Percentiles rank a stretch among this genome's conserved stretches.
These are phyloP conservation scores for Pteronotus mesoamericanus DNA, from an alignment of 2,797 vertebrate species.

Conservation along the genomic window DNA sequence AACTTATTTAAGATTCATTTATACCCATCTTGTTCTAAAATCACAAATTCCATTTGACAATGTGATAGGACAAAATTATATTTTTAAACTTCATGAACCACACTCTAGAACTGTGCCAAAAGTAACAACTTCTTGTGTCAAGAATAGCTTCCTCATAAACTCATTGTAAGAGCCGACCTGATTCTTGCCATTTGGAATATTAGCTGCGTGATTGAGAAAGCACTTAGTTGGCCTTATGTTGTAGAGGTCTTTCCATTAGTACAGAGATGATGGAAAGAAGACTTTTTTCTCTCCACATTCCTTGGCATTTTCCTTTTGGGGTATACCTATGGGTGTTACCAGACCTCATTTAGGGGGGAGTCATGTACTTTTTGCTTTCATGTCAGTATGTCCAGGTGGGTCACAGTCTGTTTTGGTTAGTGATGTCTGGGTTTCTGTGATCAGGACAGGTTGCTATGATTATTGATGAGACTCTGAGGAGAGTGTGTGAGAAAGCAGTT, in stretches of 20 bases:
- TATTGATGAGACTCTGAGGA: not conserved
- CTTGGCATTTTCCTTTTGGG: not conserved
- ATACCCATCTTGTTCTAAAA: slow-evolving; percentile 22
- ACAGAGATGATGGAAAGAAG: not conserved
- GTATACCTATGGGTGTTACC: not conserved
- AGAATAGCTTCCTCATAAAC: not conserved
- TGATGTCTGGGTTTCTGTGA: not conserved
- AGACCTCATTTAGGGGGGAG: accelerated
- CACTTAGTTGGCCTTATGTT: not conserved
- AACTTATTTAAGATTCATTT: slow-evolving; percentile 25
- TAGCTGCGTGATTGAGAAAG: not conserved
- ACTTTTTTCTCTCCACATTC: accelerated
- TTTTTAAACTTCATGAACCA: slow-evolving; percentile 58
- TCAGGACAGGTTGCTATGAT: not conserved
- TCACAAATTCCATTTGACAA: slow-evolving; percentile 50
- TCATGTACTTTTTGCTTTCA: not conserved
- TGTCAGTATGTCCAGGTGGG: not conserved
- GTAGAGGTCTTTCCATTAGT: not conserved
- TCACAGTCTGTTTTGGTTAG: not conserved
- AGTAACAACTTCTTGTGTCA: slow-evolving; percentile 13
- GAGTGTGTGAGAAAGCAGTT: not conserved
- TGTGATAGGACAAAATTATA: slow-evolving; percentile 56
- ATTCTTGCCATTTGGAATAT: not conserved
- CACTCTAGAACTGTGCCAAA: slow-evolving; percentile 40
- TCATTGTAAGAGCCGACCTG: not conserved